phyloP scores from a whole-genome alignment of 2,113 vertebrate genomes.

The Camelus dromedarius region DNA sequence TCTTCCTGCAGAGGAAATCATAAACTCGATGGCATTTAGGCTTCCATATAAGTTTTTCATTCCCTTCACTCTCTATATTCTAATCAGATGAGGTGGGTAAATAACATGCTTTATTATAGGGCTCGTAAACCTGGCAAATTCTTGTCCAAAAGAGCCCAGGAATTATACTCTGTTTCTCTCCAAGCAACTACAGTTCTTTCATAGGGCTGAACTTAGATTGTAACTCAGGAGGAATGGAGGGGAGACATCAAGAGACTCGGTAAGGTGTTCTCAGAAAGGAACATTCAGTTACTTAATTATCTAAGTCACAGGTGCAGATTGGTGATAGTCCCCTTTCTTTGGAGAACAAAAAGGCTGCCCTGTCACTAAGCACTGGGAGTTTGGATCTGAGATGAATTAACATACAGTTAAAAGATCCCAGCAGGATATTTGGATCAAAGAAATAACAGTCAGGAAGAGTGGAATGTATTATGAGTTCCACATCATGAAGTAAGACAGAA shows the following conservation, averaged over 20 bases:
- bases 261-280: background rate
- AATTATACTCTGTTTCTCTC: background rate
- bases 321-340: conserved; percentile 36
- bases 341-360: background rate
- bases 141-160: background rate
- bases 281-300: background rate
- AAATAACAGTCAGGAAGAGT: background rate
- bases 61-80: background rate
- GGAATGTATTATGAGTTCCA: background rate
- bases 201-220: background rate
- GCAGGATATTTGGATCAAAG: conserved; percentile 39
- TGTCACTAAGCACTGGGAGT: conserved; percentile 71
- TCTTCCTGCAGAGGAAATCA: background rate
- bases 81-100: background rate
- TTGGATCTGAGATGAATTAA: conserved; percentile 72
- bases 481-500: background rate
- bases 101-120: background rate
- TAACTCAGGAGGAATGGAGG: background rate
- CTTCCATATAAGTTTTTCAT: background rate
- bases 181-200: background rate
- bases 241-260: background rate
- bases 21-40: background rate
- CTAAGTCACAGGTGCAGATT: conserved; percentile 41
- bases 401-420: conserved; percentile 45
- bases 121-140: background rate